phyloP scores from a whole-genome alignment of 1,140 invertebrate genomes.

The Drosophila miranda region DNA sequence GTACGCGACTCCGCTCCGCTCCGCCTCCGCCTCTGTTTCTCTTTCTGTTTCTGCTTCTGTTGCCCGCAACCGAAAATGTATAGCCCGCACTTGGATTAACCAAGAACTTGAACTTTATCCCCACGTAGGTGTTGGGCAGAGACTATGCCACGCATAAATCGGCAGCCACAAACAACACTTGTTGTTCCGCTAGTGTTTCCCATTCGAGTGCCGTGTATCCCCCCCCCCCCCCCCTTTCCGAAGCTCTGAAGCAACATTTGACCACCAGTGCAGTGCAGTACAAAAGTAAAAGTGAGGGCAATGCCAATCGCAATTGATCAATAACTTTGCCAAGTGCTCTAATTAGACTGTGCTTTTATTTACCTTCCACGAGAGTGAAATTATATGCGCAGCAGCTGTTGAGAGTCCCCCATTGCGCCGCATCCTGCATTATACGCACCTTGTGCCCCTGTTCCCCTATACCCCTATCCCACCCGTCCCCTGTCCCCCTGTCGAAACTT shows the following conservation, averaged over 20 bases:
- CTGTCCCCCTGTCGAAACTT: constrained; percentile 27
- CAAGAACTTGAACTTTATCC: constrained; percentile 20
- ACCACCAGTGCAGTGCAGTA: too few species aligned
- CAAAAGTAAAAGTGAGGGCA: neutral
- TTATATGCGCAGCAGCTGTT: constrained; percentile 35
- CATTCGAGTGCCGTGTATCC: too few species aligned
- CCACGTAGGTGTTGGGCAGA: constrained; percentile 2
- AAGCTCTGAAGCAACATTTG: neutral
- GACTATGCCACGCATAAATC: neutral
- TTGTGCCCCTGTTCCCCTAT: neutral
- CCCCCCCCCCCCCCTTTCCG: neutral
- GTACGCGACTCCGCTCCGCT: constrained; percentile 53
- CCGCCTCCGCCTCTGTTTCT: too few species aligned
- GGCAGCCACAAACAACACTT: constrained; percentile 20
- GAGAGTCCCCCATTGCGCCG: constrained; percentile 28
- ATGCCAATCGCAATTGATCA: neutral
- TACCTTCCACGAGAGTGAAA: constrained; percentile 35
- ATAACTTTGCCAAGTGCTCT: constrained; percentile 4
- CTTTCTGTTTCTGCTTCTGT: neutral
- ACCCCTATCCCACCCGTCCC: neutral
- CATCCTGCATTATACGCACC: constrained; percentile 18
- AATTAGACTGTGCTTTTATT: constrained; percentile 22
- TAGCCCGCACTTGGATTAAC: constrained; percentile 15
- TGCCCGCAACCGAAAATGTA: constrained; percentile 2
- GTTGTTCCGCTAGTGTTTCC: constrained; percentile 12